Evolutionary conservation across 2,888 invertebrate genomes (phyloP).

Genomic region (Xanthorhoe designata): DNA sequence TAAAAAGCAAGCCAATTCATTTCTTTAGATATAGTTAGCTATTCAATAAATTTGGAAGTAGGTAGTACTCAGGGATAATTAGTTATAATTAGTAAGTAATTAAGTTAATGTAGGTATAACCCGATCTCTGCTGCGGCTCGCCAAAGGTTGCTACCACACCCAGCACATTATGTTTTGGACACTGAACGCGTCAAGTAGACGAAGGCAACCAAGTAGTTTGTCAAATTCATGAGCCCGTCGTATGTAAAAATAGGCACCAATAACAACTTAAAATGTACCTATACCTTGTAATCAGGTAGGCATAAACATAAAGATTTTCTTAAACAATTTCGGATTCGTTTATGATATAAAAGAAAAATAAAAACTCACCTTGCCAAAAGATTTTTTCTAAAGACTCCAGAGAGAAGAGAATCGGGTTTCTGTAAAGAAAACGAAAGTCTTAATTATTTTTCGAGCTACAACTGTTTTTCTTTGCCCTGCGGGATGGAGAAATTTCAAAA

Average conservation of each 20-base stretch:
- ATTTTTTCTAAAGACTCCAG: constrained; percentile 4
- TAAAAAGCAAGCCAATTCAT: too few species aligned
- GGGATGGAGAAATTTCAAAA: constrained; percentile 7
- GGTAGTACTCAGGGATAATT: too few species aligned
- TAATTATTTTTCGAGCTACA: constrained; percentile 23
- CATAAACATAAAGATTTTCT: background rate
- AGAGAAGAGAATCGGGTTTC: constrained; percentile 6
- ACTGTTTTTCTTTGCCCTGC: constrained; percentile 11
- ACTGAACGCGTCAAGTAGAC: too few species aligned
- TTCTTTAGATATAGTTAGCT: too few species aligned
- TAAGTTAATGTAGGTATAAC: too few species aligned
- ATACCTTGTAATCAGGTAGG: background rate
- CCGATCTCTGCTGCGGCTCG: too few species aligned
- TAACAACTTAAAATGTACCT: background rate
- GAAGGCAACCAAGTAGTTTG: too few species aligned
- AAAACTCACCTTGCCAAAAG: constrained; percentile 26
- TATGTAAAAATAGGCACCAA: background rate
- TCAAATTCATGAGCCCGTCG: background rate
- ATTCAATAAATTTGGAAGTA: too few species aligned
- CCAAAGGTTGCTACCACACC: too few species aligned
- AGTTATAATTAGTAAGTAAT: too few species aligned
- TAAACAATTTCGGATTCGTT: background rate
- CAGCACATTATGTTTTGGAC: too few species aligned
- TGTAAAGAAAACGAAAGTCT: constrained; percentile 29
- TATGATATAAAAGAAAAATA: constrained; percentile 9